Base-by-base conservation (phyloP, 2,113 vertebrate species). In the Taxidea taxus region DNA sequence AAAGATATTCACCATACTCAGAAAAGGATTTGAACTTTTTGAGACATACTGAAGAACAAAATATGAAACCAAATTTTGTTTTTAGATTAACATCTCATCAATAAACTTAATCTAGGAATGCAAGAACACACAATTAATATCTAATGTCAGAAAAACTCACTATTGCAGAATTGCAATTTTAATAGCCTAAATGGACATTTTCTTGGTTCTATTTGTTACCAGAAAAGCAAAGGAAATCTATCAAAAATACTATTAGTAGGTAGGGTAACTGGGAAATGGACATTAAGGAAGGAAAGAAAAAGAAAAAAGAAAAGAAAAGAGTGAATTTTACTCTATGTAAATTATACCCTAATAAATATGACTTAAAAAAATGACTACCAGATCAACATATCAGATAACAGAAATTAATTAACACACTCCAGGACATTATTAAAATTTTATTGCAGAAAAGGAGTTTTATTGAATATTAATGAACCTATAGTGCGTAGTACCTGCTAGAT, bases 161-260 rank as follows among this genome's bases (percentile, higher is more conserved):
- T 75, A 1, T 93, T 51, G 10, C 31, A 70, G 25, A 97, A 51
- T n/a, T 95, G 16, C 27, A 60, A 6, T 87, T 95, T 94, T 51
- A n/a, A 51, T 58, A 87, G 51, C 10, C 72, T 70, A 13, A 13
- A 3, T 70, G 44, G 77, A 94, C 84, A 14, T 12, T 42, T 12
- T 42, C 58, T 92, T 78, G 10, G 82, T 68, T 86, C 16, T 82
- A 37, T 64, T 87, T 47, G 42, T 25, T 87, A 82, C 49, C 42
- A 83, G 51, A 83, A 83, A 77, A 93, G 2, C 47, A 92, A 93
- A 91, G 37, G n/a, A 93, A 92, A 84, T 62, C 23, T 86, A 77
- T 49, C 60, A 92, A 2, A 42, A 75, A 90, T 51, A 49, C 27
- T 29, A 80, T 51, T 95, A 90, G 58, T 90, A 66, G 9, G 13